Conservation (phyloP, 2,113 vertebrate genomes). For the Salminus brasiliensis region DNA sequence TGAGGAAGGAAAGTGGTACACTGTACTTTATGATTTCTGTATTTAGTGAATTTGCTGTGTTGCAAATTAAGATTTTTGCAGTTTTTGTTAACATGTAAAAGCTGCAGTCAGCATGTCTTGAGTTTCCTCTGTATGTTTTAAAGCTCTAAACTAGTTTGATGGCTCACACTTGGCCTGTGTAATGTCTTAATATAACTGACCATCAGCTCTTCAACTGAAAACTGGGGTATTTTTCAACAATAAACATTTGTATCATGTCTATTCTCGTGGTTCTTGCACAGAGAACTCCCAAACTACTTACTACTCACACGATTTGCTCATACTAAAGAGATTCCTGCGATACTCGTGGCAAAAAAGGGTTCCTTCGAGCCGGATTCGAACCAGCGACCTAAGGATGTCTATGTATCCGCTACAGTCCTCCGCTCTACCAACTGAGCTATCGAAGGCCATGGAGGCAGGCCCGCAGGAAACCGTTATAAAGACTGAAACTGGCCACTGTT, state of each 20-base stretch:
- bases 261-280: not conserved
- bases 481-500: too few relatives aligned
- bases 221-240: not conserved
- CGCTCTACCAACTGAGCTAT: slow-evolving; percentile 88
- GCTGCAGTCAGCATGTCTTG: not conserved
- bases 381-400: slow-evolving; percentile 36
- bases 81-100: not conserved
- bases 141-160: slow-evolving; percentile 10
- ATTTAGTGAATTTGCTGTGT: slow-evolving; percentile 26
- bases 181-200: not conserved
- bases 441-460: slow-evolving; percentile 62
- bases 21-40: not conserved
- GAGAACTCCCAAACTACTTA: not conserved
- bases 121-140: not conserved
- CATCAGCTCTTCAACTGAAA: not conserved
- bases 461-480: not conserved
- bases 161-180: not conserved
- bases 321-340: not conserved
- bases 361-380: slow-evolving; percentile 39
- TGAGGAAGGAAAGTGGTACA: slow-evolving; percentile 58
- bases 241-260: not conserved
- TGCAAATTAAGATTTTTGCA: slow-evolving; percentile 2
- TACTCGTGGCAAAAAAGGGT: not conserved
- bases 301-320: not conserved
- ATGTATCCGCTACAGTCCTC: slow-evolving; percentile 80